Conservation (phyloP, 1,140 invertebrate genomes). For the Aphis craccivora region DNA sequence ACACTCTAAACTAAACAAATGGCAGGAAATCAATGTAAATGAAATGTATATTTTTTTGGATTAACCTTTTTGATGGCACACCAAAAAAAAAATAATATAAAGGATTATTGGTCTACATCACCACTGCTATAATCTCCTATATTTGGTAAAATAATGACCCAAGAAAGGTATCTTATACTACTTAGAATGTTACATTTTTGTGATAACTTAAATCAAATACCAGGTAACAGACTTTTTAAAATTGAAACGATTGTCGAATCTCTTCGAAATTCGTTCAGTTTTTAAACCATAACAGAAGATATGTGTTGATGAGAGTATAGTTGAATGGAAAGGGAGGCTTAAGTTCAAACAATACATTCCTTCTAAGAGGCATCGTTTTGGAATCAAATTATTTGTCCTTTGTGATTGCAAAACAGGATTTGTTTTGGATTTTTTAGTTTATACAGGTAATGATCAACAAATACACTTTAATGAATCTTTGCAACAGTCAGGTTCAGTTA, state of each 20-base stretch:
- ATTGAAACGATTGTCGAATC: not conserved
- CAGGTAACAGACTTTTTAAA: conserved; percentile 4
- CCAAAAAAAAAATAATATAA: not conserved
- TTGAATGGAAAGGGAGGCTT: conserved; percentile 63
- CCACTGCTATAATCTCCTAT: not conserved
- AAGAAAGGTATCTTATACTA: not conserved
- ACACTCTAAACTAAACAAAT: not conserved
- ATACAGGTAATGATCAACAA: conserved; percentile 60
- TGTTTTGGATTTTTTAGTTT: conserved; percentile 64
- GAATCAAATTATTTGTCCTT: conserved; percentile 63
- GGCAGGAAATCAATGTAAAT: not conserved
- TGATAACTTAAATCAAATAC: conserved; percentile 5
- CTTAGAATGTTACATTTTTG: conserved; percentile 11
- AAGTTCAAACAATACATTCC: conserved; percentile 64
- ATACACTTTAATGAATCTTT: not conserved
- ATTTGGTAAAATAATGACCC: not conserved
- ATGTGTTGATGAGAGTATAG: conserved; percentile 64
- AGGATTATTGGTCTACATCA: conserved; percentile 11
- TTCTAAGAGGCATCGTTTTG: conserved; percentile 63
- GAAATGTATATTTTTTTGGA: not conserved
- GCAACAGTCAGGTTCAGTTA: conserved; percentile 61
- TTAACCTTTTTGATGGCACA: not conserved
- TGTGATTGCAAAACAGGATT: conserved; percentile 62
- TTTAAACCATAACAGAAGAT: conserved; percentile 59
- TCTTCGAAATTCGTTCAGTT: conserved; percentile 36